phyloP scores from a whole-genome alignment of 2,888 invertebrate species.

The Coecobrya sp. region DNA sequence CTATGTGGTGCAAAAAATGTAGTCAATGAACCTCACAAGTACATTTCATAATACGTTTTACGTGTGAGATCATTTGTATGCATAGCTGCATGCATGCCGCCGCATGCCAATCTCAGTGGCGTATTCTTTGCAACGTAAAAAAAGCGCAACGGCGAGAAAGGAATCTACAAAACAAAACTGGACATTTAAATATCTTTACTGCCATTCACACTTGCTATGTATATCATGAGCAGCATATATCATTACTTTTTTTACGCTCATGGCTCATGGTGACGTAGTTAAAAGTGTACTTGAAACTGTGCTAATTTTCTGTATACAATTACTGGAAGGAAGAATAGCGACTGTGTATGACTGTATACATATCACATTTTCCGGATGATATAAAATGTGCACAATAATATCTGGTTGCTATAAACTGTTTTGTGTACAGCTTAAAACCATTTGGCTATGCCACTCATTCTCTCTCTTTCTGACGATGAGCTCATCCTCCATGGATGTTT shows the following conservation, averaged over 20 bases:
- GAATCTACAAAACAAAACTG: background rate
- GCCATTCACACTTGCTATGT: no score
- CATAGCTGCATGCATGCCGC: background rate
- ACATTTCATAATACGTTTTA: background rate
- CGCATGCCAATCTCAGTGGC: background rate
- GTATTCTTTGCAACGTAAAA: background rate
- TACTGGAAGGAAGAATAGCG: background rate
- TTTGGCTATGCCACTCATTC: no score
- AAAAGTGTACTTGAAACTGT: background rate
- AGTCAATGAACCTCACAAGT: constrained; percentile 19
- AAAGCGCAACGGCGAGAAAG: background rate
- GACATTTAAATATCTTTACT: no score
- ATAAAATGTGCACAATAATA: constrained; percentile 1
- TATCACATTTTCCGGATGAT: constrained; percentile 5
- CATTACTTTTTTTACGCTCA: background rate
- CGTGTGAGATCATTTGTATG: background rate
- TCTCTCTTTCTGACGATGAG: no score
- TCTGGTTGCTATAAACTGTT: no score
- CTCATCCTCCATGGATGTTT: no score
- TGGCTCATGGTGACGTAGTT: background rate
- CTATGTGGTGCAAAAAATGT: background rate
- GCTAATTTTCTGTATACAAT: background rate
- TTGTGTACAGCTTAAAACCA: no score
- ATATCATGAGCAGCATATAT: background rate
- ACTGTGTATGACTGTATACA: background rate